Conservation (phyloP, 2,797 vertebrate genomes). For the Gadopsis marmoratus region DNA sequence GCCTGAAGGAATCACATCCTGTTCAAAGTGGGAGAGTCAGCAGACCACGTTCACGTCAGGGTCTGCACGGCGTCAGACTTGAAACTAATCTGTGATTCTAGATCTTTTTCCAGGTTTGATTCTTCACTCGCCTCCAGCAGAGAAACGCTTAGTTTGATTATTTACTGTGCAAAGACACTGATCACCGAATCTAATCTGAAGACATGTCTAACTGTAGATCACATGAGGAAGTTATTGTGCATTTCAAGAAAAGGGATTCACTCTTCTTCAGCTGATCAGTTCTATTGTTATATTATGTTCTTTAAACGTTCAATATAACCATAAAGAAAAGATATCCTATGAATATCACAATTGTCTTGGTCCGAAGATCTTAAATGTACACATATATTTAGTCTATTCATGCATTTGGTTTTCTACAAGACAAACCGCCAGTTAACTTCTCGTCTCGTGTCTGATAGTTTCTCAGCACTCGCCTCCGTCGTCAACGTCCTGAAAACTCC, state of each 20-base stretch:
- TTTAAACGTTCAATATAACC: conserved; percentile 63
- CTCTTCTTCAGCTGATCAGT: not conserved
- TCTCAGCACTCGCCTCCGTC: not conserved
- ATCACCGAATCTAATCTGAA: conserved; percentile 15
- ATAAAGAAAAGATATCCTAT: conserved; percentile 51
- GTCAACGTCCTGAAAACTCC: not conserved
- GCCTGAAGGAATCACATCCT: conserved; percentile 6
- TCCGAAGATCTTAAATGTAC: conserved; percentile 50
- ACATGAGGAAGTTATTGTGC: conserved; percentile 21
- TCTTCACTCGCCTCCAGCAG: not conserved
- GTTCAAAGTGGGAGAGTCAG: not conserved
- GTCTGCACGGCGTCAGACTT: not conserved
- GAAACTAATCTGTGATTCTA: not conserved
- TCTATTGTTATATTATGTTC: conserved; percentile 25
- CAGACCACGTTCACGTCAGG: conserved; percentile 23
- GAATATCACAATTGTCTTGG: conserved; percentile 10
- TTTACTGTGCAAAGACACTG: conserved; percentile 59
- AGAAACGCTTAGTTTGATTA: not conserved
- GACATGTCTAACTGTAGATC: not conserved
- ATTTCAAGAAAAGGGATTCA: conserved; percentile 22
- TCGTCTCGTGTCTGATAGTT: too few species aligned
- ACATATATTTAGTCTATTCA: conserved; percentile 41
- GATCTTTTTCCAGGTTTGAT: conserved; percentile 9
- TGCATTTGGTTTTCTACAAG: not conserved
- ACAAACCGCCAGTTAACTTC: too few species aligned